Conservation (phyloP, 1,140 invertebrate genomes). For the Drosophila nigrodunni region DNA sequence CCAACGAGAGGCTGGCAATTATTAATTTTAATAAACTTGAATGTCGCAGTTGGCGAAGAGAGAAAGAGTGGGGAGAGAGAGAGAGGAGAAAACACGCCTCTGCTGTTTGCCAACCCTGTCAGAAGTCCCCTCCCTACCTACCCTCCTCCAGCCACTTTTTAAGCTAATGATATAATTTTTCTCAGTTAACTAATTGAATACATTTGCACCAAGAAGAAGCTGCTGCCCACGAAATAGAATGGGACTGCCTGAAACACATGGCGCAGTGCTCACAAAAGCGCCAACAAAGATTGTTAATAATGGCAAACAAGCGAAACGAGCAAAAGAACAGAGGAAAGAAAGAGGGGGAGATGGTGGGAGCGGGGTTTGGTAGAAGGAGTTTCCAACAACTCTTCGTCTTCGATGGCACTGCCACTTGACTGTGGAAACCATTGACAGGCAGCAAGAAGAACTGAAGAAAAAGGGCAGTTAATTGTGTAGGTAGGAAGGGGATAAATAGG, state of each 20-base stretch:
- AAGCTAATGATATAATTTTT: slow-evolving; percentile 82
- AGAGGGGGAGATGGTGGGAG: neutral
- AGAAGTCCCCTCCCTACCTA: neutral
- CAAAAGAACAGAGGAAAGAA: slow-evolving; percentile 10
- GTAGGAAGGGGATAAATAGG: slow-evolving; percentile 33
- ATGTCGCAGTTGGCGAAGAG: slow-evolving; percentile 2
- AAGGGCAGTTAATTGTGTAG: slow-evolving; percentile 45
- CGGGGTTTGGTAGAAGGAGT: neutral
- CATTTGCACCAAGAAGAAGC: slow-evolving; percentile 57
- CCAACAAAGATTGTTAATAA: slow-evolving; percentile 83
- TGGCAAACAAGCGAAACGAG: slow-evolving; percentile 78
- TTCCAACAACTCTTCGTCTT: slow-evolving; percentile 7
- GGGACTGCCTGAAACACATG: slow-evolving; percentile 56
- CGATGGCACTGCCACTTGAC: slow-evolving; percentile 34
- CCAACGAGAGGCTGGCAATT: slow-evolving; percentile 58
- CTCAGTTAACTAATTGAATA: slow-evolving; percentile 83
- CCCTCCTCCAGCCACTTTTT: slow-evolving; percentile 8
- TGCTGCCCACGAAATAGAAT: slow-evolving; percentile 2
- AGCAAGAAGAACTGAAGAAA: slow-evolving; percentile 1
- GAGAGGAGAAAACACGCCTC: neutral
- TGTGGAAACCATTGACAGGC: slow-evolving; percentile 36
- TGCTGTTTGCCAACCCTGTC: neutral
- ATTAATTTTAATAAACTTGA: slow-evolving; percentile 81
- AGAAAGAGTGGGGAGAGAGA: neutral
- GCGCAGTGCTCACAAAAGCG: slow-evolving; percentile 52